phyloP scores from a whole-genome alignment of 2,888 invertebrate genomes.

The Coelinius sp. region DNA sequence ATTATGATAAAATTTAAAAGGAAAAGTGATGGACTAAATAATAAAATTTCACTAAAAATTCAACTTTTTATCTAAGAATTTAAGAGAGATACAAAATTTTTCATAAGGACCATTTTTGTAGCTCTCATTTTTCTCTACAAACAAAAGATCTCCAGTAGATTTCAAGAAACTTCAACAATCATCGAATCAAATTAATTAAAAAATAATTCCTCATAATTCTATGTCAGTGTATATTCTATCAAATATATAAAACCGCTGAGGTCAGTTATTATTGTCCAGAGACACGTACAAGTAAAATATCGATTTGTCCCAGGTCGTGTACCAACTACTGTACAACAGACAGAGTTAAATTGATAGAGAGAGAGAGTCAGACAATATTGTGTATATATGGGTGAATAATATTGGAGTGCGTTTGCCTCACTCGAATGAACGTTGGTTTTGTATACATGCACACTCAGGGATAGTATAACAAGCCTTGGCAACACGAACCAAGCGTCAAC shows the following conservation, averaged over 20 bases:
- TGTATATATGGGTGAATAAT: background rate
- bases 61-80: no score
- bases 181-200: no score
- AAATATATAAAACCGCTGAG: constrained; percentile 33
- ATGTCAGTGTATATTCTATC: constrained; percentile 26
- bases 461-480: constrained; percentile 39
- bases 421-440: constrained; percentile 16
- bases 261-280: constrained; percentile 38
- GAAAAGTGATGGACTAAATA: background rate
- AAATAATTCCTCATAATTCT: background rate
- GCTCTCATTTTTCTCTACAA: no score
- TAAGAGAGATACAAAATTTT: no score
- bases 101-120: no score
- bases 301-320: constrained; percentile 36
- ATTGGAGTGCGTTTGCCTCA: constrained; percentile 32
- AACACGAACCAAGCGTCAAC: constrained; percentile 37
- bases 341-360: background rate
- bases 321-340: constrained; percentile 19
- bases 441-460: constrained; percentile 21
- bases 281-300: constrained; percentile 43
- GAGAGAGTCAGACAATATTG: background rate
- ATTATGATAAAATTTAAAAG: background rate
- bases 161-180: no score
- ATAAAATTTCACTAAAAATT: no score
- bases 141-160: no score